Evolutionary conservation across 2,113 vertebrate species (phyloP).

Genomic region (Psilopogon haemacephalus): DNA sequence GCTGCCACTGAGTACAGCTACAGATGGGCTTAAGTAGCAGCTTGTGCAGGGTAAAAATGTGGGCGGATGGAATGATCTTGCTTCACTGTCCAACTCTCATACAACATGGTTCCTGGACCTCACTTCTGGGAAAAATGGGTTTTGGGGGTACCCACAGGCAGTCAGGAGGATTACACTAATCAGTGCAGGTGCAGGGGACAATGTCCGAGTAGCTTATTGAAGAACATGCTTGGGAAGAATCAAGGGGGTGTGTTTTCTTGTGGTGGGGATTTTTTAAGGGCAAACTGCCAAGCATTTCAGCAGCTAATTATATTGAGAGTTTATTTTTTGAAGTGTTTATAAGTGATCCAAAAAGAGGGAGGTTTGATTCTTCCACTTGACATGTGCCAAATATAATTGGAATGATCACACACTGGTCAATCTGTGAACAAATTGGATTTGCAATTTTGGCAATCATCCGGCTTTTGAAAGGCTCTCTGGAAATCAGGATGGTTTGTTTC

Average conservation of each 20-base stretch:
- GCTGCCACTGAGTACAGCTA: fast-evolving
- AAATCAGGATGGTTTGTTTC: conserved; percentile 53
- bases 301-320: conserved; percentile 57
- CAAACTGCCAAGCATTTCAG: conserved; percentile 53
- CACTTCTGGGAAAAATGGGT: conserved; percentile 37
- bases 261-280: conserved; percentile 20
- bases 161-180: conserved; percentile 34
- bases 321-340: conserved; percentile 72
- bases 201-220: not conserved
- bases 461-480: conserved; percentile 51
- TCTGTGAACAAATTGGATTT: conserved; percentile 61
- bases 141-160: conserved; percentile 36
- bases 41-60: not conserved
- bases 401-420: conserved; percentile 58
- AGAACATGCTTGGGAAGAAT: not conserved
- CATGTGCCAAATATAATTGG: conserved; percentile 64
- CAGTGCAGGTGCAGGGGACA: conserved; percentile 14
- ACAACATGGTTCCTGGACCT: not conserved
- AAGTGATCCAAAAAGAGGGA: conserved; percentile 55
- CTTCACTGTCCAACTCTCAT: not conserved
- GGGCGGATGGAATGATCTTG: not conserved
- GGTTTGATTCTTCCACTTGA: conserved; percentile 67
- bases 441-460: conserved; percentile 32
- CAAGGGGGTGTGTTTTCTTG: conserved; percentile 7
- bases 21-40: not conserved